Conservation (phyloP, 2,797 vertebrate genomes). For the Hydrolagus colliei region DNA sequence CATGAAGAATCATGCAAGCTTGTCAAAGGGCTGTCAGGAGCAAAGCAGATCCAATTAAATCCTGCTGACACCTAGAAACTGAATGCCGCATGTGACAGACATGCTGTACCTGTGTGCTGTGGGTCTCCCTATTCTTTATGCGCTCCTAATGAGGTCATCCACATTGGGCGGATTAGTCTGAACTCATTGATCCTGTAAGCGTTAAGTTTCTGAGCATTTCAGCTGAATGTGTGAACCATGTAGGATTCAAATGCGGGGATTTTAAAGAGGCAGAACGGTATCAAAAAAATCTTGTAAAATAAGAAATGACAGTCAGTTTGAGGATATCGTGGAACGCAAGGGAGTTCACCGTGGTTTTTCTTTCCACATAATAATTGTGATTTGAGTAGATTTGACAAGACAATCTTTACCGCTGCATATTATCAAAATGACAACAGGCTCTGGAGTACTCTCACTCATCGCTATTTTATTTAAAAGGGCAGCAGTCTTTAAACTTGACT, state of each 20-base stretch:
- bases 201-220: not conserved
- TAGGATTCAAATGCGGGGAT: not conserved
- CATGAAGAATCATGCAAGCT: not conserved
- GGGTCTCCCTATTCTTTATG: not conserved
- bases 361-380: not conserved
- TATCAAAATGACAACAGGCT: not conserved
- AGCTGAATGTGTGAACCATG: not conserved
- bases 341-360: too few relatives aligned
- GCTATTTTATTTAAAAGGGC: too few relatives aligned
- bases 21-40: not conserved
- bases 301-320: not conserved
- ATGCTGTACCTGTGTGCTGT: not conserved
- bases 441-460: too few relatives aligned
- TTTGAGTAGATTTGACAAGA: not conserved
- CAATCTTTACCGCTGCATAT: not conserved
- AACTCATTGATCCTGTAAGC: slow-evolving; percentile 4
- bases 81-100: not conserved
- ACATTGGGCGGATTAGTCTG: not conserved
- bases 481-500: too few relatives aligned
- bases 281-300: not conserved
- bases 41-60: slow-evolving; percentile 16
- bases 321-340: too few relatives aligned
- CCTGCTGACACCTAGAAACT: slow-evolving; percentile 8
- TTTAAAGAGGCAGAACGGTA: not conserved
- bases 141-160: slow-evolving; percentile 1